Conservation (phyloP, 2,888 invertebrate genomes). For the Aricia artaxerxes region DNA sequence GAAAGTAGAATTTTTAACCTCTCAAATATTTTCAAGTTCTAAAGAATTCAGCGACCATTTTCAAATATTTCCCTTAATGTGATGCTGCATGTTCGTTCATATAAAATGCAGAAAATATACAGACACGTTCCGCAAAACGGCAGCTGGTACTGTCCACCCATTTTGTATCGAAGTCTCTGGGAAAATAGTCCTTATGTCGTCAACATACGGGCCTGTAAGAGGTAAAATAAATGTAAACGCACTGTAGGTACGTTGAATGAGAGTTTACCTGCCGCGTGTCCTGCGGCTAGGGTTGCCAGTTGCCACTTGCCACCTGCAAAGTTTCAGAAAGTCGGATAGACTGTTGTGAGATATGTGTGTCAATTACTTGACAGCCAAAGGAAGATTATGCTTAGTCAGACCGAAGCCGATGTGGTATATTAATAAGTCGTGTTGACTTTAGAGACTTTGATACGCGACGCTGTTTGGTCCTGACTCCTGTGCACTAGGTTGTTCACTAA, state of each 20-base stretch:
- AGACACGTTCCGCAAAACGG: slow-evolving; percentile 18
- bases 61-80: neutral
- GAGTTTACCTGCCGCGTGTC: slow-evolving; percentile 8
- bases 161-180: neutral
- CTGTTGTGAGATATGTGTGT: too few relatives aligned
- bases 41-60: neutral
- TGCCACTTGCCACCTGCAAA: neutral
- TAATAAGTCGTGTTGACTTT: too few relatives aligned
- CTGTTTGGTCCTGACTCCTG: too few relatives aligned
- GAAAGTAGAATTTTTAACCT: too few relatives aligned
- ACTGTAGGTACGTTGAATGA: neutral
- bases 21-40: too few relatives aligned
- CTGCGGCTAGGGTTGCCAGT: neutral
- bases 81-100: slow-evolving; percentile 5
- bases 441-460: too few relatives aligned
- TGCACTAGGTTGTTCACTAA: too few relatives aligned
- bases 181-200: neutral
- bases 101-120: slow-evolving; percentile 9
- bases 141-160: neutral
- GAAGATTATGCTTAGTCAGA: too few relatives aligned
- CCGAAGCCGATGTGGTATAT: too few relatives aligned
- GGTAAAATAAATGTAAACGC: neutral
- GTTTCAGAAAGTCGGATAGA: neutral
- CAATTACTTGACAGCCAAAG: too few relatives aligned
- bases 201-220: neutral